phyloP scores from a whole-genome alignment of 2,888 invertebrate genomes.

The Lagria hirta region DNA sequence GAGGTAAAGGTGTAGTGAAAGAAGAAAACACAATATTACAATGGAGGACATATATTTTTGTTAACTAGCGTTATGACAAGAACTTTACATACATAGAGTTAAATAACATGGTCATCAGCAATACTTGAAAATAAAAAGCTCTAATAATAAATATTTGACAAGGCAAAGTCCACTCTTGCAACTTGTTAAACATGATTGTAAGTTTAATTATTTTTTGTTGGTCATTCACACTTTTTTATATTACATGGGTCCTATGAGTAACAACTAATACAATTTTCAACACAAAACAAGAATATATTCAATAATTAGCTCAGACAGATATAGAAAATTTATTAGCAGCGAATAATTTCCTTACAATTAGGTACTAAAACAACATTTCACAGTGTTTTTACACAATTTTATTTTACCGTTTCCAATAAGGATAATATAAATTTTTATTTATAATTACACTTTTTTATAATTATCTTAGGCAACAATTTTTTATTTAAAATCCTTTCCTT shows the following conservation, averaged over 20 bases:
- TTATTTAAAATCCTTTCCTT: conserved; percentile 16
- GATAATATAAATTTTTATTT: conserved; percentile 13
- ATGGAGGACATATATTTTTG: conserved; percentile 54
- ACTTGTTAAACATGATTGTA: conserved; percentile 47
- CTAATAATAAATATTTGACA: conserved; percentile 43
- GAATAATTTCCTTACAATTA: conserved; percentile 13
- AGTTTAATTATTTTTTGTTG: conserved; percentile 36
- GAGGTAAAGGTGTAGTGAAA: no score
- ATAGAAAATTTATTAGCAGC: conserved; percentile 18
- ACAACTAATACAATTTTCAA: conserved; percentile 24
- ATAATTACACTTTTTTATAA: conserved; percentile 9
- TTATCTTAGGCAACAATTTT: conserved; percentile 23
- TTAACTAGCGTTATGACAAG: conserved; percentile 50
- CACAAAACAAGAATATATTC: conserved; percentile 8
- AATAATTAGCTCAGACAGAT: conserved; percentile 22
- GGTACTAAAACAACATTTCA: conserved; percentile 18
- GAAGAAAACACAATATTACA: conserved; percentile 36
- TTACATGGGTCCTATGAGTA: conserved; percentile 11
- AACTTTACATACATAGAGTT: conserved; percentile 50
- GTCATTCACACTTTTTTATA: conserved; percentile 38
- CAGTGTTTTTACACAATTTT: conserved; percentile 8
- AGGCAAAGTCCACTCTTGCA: conserved; percentile 45
- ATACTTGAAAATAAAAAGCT: conserved; percentile 44
- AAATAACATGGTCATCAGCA: conserved; percentile 48
- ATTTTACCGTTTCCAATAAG: no score